A percentile compares a stretch with the other conserved stretches of the same genome.
phyloP scores from a whole-genome alignment of 1,140 invertebrate species.

The Drosophila orena region DNA sequence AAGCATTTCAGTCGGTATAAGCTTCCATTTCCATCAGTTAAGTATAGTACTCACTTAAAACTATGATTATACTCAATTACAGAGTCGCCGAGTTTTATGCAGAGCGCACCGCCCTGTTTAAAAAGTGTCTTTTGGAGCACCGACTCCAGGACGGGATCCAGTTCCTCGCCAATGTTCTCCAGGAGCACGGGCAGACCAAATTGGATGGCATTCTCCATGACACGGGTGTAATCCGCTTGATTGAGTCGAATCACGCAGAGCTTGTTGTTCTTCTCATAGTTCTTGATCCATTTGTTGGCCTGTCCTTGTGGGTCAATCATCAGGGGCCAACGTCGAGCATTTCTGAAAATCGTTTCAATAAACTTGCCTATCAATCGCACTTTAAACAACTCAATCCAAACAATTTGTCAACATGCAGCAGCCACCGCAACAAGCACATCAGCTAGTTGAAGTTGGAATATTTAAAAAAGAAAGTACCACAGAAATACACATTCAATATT shows the following conservation, averaged over 20 bases:
- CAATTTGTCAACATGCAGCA: constrained; percentile 35
- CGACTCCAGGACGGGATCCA: constrained; percentile 96
- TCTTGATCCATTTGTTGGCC: constrained; percentile 97
- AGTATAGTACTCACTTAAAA: constrained; percentile 88
- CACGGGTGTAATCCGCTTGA: constrained; percentile 93
- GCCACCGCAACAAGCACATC: constrained; percentile 21
- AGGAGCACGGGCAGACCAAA: constrained; percentile 95
- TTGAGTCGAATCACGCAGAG: constrained; percentile 92
- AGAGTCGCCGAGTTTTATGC: constrained; percentile 93
- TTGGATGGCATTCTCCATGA: constrained; percentile 96
- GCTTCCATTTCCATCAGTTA: background rate
- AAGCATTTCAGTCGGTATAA: background rate
- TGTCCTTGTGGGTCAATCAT: constrained; percentile 98
- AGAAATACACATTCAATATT: constrained; percentile 59
- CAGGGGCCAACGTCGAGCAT: constrained; percentile 93
- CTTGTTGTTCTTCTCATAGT: constrained; percentile 95
- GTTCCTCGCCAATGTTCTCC: constrained; percentile 94
- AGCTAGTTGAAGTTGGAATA: constrained; percentile 45
- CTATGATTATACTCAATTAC: constrained; percentile 93
- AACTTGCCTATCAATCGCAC: background rate
- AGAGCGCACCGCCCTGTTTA: constrained; percentile 92
- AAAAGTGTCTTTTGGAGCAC: constrained; percentile 95
- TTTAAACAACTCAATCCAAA: constrained; percentile 24
- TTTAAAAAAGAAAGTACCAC: constrained; percentile 50
- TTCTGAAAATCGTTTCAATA: constrained; percentile 85